Evolutionary conservation across 2,888 invertebrate genomes (phyloP).

Genomic region (Drosophila greeni): DNA sequence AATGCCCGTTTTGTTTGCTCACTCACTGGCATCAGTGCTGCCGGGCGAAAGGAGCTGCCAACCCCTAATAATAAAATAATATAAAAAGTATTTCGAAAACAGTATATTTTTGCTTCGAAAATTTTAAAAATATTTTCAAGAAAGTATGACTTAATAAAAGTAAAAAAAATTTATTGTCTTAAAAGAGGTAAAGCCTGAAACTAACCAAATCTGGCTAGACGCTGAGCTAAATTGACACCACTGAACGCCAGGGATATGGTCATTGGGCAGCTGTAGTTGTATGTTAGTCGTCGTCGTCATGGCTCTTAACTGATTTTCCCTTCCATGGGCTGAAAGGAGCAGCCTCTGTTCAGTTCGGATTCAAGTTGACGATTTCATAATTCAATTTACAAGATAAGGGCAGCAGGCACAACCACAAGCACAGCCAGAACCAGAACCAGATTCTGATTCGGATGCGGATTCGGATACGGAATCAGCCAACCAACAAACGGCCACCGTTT

Average conservation of each 20-base stretch:
- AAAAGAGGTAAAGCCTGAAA: too few relatives aligned
- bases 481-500: slow-evolving; percentile 42
- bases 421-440: slow-evolving; percentile 21
- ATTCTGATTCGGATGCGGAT: slow-evolving; percentile 23
- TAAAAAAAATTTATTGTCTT: too few relatives aligned
- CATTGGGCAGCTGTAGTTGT: slow-evolving; percentile 68
- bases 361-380: slow-evolving; percentile 77
- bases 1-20: slow-evolving; percentile 74
- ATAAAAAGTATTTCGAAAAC: background rate
- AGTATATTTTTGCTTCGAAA: background rate
- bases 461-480: slow-evolving; percentile 46
- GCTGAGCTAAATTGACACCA: background rate
- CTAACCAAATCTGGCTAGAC: too few relatives aligned
- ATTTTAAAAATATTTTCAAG: background rate
- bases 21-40: slow-evolving; percentile 39
- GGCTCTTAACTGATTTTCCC: slow-evolving; percentile 72
- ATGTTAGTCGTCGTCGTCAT: slow-evolving; percentile 57
- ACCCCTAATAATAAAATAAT: background rate
- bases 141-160: too few relatives aligned
- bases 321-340: slow-evolving; percentile 71
- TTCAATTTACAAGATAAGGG: slow-evolving; percentile 77
- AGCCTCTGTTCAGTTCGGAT: slow-evolving; percentile 67
- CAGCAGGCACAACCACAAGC: slow-evolving; percentile 9
- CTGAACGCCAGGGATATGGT: slow-evolving; percentile 56
- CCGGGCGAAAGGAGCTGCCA: background rate